A percentile compares a stretch with the other conserved stretches of the same genome.
phyloP scores from a whole-genome alignment of 2,888 invertebrate genomes.

The Epirrhoe alternata region DNA sequence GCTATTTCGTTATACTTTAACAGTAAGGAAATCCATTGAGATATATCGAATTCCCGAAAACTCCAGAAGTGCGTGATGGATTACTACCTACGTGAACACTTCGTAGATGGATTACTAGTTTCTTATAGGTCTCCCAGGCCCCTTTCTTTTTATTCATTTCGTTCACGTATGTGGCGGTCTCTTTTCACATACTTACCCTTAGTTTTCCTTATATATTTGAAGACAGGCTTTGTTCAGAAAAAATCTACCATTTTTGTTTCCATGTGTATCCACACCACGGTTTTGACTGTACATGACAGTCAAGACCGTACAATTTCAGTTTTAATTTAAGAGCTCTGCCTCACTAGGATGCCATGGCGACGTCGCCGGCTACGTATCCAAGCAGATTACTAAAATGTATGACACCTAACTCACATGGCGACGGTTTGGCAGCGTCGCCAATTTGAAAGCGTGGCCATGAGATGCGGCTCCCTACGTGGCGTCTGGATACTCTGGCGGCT shows the following conservation, averaged over 20 bases:
- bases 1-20: neutral
- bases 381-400: no score
- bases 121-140: neutral
- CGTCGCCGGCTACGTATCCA: no score
- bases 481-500: no score
- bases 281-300: no score
- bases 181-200: neutral
- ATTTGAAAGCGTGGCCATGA: no score
- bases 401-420: no score
- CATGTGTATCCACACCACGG: no score
- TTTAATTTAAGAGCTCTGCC: no score
- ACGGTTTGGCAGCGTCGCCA: no score
- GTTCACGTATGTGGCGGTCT: neutral
- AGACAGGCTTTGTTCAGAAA: neutral
- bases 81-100: slow-evolving; percentile 8
- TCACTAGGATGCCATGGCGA: no score
- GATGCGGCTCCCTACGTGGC: no score
- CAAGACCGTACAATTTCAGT: no score
- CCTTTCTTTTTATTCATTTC: slow-evolving; percentile 3
- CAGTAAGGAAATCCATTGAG: neutral
- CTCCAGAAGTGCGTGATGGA: slow-evolving; percentile 12
- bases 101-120: slow-evolving; percentile 9
- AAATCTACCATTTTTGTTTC: neutral
- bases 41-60: slow-evolving; percentile 5
- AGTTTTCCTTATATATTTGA: neutral